These are phyloP conservation scores for Calephelis nemesis DNA, from an alignment of 1,140 invertebrate genomes.

Conservation along the genomic window DNA sequence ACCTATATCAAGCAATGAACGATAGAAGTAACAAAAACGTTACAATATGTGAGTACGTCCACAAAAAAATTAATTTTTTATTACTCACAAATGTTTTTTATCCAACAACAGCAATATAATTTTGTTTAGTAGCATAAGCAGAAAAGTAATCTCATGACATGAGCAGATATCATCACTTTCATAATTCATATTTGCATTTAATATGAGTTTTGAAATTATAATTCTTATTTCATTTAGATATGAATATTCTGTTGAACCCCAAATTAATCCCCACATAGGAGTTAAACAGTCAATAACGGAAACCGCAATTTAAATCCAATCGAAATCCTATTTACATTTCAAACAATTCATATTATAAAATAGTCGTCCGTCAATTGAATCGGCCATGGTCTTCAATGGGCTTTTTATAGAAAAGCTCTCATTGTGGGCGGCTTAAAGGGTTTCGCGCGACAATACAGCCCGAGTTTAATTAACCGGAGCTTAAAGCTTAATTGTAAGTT, in stretches of 20 bases:
- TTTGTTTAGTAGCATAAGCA: too few species aligned
- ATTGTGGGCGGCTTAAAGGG: conserved; percentile 70
- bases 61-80: too few species aligned
- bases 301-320: conserved; percentile 42
- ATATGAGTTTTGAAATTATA: background rate
- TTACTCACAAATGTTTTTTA: too few species aligned
- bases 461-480: conserved; percentile 71
- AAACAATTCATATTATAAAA: conserved; percentile 55
- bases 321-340: conserved; percentile 47
- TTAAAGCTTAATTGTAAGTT: conserved; percentile 75
- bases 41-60: too few species aligned
- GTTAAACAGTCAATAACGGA: conserved; percentile 47
- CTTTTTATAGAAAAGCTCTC: conserved; percentile 61
- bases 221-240: background rate
- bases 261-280: conserved; percentile 28
- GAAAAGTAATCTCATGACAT: too few species aligned
- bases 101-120: too few species aligned
- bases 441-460: conserved; percentile 64
- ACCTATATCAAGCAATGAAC: too few species aligned
- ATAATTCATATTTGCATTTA: background rate
- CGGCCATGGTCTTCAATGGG: conserved; percentile 48
- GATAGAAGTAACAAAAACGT: too few species aligned
- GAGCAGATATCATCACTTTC: too few species aligned
- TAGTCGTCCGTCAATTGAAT: conserved; percentile 52
- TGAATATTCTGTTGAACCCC: conserved; percentile 17